Conservation (phyloP, 1,140 invertebrate species). For the Trinorchestia longiramus region DNA sequence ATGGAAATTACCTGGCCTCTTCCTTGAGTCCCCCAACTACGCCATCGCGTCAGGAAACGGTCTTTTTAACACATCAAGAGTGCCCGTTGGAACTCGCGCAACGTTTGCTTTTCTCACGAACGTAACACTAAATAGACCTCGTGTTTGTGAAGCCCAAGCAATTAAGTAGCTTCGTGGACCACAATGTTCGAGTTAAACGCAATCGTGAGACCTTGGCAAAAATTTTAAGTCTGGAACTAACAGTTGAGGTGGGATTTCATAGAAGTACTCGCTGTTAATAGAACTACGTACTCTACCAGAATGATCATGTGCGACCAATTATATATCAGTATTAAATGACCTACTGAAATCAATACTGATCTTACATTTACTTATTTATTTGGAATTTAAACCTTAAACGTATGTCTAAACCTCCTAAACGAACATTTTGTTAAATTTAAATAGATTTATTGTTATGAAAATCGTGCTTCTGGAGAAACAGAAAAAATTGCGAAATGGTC, state of each 20-base stretch:
- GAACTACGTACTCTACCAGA: not conserved
- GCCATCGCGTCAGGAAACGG: not conserved
- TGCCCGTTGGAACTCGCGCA: not conserved
- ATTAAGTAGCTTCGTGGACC: not conserved
- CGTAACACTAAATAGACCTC: not conserved
- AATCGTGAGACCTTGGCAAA: not conserved
- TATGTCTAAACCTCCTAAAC: not conserved
- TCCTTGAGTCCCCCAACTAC: not conserved
- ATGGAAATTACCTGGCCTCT: not conserved
- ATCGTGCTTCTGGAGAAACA: not conserved
- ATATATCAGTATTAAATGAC: not conserved
- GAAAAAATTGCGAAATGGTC: not conserved
- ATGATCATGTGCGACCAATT: not conserved
- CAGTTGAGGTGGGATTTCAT: not conserved
- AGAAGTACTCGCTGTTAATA: not conserved
- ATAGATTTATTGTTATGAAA: not conserved
- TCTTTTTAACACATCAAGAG: not conserved
- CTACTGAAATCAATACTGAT: not conserved
- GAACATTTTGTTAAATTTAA: not conserved
- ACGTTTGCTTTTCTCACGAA: conserved; percentile 27
- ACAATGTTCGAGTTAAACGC: not conserved
- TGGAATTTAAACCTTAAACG: not conserved
- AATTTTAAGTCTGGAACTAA: not conserved
- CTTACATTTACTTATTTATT: not conserved
- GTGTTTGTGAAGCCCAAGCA: conserved; percentile 14